Conservation (phyloP, 2,888 invertebrate species). For the Eledona agricola region DNA sequence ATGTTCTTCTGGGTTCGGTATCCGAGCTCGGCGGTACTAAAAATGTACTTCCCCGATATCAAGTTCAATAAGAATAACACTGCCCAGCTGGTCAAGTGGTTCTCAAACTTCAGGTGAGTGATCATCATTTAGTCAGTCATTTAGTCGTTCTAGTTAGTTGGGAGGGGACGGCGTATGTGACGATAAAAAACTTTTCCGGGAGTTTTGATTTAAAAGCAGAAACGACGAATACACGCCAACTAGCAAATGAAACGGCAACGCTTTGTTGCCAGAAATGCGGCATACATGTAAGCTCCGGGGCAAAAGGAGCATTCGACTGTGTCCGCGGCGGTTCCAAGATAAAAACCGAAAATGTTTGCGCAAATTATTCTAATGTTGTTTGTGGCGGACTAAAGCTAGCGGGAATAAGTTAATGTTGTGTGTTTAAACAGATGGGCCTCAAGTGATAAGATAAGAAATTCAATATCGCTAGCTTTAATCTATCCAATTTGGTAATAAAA, state of each 20-base stretch:
- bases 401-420: conserved; percentile 41
- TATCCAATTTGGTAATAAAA: conserved; percentile 52
- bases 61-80: conserved; percentile 99
- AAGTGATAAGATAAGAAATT: conserved; percentile 53
- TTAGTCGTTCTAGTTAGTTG: too few relatives aligned
- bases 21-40: conserved; percentile 97
- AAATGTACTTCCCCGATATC: conserved; percentile 99
- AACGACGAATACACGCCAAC: conserved; percentile 50
- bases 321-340: conserved; percentile 12
- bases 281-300: conserved; percentile 33
- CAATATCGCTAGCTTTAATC: conserved; percentile 51
- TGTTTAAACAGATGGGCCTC: conserved; percentile 54
- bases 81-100: conserved; percentile 99
- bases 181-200: conserved; percentile 54
- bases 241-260: conserved; percentile 56
- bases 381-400: conserved; percentile 34
- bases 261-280: conserved; percentile 53
- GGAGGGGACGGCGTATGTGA: too few relatives aligned
- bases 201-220: conserved; percentile 57
- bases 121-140: too few relatives aligned
- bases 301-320: conserved; percentile 35
- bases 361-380: conserved; percentile 8
- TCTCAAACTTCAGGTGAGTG: conserved; percentile 99
- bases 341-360: conserved; percentile 9
- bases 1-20: conserved; percentile 99